Percentiles rank a stretch among this genome's conserved stretches.
Conservation (phyloP, 2,888 invertebrate genomes). For the Ametastegia equiseti region DNA sequence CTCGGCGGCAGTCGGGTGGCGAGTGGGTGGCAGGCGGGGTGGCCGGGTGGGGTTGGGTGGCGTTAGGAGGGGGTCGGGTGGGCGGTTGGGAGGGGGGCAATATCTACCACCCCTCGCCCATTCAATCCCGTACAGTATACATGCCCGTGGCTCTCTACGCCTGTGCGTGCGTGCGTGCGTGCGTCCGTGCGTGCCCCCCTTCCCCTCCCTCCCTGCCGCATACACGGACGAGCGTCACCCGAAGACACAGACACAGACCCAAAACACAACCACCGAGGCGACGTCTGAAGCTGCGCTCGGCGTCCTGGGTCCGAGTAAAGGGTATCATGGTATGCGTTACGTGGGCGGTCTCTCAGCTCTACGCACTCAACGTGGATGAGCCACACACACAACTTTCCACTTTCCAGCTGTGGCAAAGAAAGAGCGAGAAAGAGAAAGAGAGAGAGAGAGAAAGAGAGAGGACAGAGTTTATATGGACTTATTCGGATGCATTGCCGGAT, state of each 20-base stretch:
- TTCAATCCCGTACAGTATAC: conserved; percentile 63
- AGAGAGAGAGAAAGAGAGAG: background rate
- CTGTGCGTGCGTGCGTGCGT: conserved; percentile 46
- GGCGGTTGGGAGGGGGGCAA: conserved; percentile 71
- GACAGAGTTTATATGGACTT: background rate
- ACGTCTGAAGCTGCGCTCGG: conserved; percentile 69
- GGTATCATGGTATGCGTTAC: conserved; percentile 60
- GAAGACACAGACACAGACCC: too few relatives aligned
- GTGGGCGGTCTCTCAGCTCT: conserved; percentile 50
- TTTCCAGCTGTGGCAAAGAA: background rate
- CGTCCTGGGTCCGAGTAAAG: conserved; percentile 56
- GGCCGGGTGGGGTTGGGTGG: conserved; percentile 53
- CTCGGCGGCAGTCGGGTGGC: conserved; percentile 75
- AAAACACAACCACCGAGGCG: conserved; percentile 53
- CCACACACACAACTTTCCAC: background rate
- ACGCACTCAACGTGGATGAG: conserved; percentile 29
- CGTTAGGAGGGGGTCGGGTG: conserved; percentile 65
- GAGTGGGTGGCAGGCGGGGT: conserved; percentile 76
- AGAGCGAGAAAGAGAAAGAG: background rate
- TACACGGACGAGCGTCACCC: conserved; percentile 53
- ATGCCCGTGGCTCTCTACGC: conserved; percentile 45
- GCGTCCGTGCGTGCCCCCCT: conserved; percentile 53
- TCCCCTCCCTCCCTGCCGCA: conserved; percentile 36
- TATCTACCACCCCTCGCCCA: conserved; percentile 68
- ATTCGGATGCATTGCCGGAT: background rate